Evolutionary conservation across 2,888 invertebrate genomes (phyloP).

Genomic region (Coenonympha arcania): DNA sequence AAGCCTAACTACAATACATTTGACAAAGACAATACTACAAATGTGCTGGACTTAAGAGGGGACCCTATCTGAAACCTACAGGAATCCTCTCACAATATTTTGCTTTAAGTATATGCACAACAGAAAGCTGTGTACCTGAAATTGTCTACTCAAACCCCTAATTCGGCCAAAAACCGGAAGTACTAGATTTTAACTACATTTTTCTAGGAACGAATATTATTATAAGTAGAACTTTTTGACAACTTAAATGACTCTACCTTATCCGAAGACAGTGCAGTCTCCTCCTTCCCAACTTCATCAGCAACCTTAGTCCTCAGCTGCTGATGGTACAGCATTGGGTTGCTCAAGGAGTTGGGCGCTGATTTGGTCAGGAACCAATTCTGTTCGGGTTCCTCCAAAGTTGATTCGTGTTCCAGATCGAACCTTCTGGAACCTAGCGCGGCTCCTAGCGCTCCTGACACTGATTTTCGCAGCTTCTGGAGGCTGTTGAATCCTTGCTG

Average conservation of each 20-base stretch:
- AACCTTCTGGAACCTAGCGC: slow-evolving; percentile 68
- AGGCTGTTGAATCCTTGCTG: slow-evolving; percentile 77
- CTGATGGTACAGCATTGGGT: slow-evolving; percentile 62
- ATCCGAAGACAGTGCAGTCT: slow-evolving; percentile 50
- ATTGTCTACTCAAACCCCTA: too few species aligned
- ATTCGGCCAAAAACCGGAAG: too few species aligned
- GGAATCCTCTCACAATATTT: too few species aligned
- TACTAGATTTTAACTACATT: background rate
- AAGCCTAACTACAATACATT: too few species aligned
- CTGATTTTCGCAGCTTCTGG: slow-evolving; percentile 81
- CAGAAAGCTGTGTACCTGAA: too few species aligned
- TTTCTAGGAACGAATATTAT: background rate
- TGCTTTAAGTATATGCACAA: too few species aligned
- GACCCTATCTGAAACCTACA: too few species aligned
- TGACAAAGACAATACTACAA: too few species aligned
- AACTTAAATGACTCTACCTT: slow-evolving; percentile 43
- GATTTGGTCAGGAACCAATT: slow-evolving; percentile 90
- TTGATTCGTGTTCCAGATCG: slow-evolving; percentile 68
- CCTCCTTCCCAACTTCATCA: slow-evolving; percentile 55
- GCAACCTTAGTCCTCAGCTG: slow-evolving; percentile 46
- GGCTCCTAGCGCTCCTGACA: slow-evolving; percentile 75
- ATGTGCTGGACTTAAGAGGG: too few species aligned
- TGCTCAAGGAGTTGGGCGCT: slow-evolving; percentile 84
- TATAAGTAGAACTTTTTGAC: too few species aligned
- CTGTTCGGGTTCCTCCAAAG: slow-evolving; percentile 65